A percentile compares a stretch with the other conserved stretches of the same genome.
Evolutionary conservation across 2,113 vertebrate genomes (phyloP).

Genomic region (Ochotona princeps): DNA sequence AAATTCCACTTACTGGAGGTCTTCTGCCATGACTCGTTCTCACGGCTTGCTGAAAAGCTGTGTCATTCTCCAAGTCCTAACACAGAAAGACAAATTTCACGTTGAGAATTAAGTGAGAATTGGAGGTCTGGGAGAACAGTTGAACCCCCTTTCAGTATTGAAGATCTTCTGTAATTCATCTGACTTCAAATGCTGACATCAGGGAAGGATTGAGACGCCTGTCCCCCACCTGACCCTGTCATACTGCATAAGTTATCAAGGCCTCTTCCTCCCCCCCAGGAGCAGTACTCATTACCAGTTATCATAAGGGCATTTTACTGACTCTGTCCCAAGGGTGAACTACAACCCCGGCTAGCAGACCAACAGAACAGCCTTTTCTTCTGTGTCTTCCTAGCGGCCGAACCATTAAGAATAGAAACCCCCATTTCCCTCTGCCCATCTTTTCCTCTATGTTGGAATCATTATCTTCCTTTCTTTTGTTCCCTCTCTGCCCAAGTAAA

Average conservation of each 20-base stretch:
- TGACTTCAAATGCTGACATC: background rate
- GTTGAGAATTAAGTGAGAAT: constrained; percentile 45
- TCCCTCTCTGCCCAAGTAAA: background rate
- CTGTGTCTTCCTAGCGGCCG: background rate
- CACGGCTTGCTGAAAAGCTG: constrained; percentile 94
- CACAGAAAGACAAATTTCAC: constrained; percentile 57
- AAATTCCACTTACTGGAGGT: constrained; percentile 90
- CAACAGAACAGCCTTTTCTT: background rate
- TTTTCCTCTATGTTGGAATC: background rate
- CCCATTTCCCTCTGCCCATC: background rate
- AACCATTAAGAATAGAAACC: background rate
- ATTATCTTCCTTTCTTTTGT: background rate
- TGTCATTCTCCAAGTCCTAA: constrained; percentile 96
- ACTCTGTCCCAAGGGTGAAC: background rate
- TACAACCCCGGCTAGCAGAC: background rate
- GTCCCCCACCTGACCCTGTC: background rate
- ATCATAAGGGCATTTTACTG: background rate
- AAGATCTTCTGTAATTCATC: background rate
- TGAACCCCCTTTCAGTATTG: background rate
- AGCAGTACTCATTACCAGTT: background rate
- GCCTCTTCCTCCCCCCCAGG: background rate
- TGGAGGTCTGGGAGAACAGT: background rate
- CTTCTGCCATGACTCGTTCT: constrained; percentile 96
- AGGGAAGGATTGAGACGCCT: background rate
- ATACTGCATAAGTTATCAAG: background rate